Base-by-base conservation (phyloP, 2,797 vertebrate species). In the Avahi laniger region DNA sequence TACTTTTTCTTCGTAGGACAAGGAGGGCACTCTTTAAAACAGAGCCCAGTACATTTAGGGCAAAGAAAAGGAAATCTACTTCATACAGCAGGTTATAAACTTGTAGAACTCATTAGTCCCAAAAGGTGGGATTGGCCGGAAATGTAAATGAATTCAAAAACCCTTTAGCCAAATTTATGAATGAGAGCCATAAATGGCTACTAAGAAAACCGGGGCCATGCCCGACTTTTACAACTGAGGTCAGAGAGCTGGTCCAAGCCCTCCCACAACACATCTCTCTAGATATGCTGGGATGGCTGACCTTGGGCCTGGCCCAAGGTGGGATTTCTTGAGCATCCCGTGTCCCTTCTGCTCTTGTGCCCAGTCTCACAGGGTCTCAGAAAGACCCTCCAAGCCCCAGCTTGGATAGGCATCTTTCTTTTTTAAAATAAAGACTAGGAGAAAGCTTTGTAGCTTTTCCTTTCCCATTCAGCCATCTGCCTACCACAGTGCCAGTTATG, bases 161-260 rank as follows among this genome's bases (percentile, higher is more conserved):
- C 24, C 38, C 91, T 96, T 93, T 85, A 92, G 89, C 89, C 95
- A 89, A 41, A 93, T 93, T 96, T 96, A 97, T 98, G 96, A 98
- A 98, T 97, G 96, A 96, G 89, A 92, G 13, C 22, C 83, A 80
- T 70, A 91, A 91, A 89, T 76, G 97, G 82, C 93, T 43, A 83
- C 92, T 94, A 61, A 95, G 85, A 86, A 92, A 85, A 82, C 72
- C 38, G 46, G 87, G 22, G 54, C 50, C 80, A 0, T 38, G 52
- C 67, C 89, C 81, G 33, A 28, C 26, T 78, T 93, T 93, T 72
- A 88, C 41, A 7, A 13, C 50, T 20, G 30, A 80, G 84, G 41
- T 80, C 61, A 67, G 43, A 90, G 59, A 75, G 33, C 61, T 59
- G 52, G 82, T 38, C 41, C 63, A 24, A 89, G 76, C n/a, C 78